A percentile compares a stretch with the other conserved stretches of the same genome.
Conservation (phyloP, 2,113 vertebrate species). For the Gallinago paraguaiae region DNA sequence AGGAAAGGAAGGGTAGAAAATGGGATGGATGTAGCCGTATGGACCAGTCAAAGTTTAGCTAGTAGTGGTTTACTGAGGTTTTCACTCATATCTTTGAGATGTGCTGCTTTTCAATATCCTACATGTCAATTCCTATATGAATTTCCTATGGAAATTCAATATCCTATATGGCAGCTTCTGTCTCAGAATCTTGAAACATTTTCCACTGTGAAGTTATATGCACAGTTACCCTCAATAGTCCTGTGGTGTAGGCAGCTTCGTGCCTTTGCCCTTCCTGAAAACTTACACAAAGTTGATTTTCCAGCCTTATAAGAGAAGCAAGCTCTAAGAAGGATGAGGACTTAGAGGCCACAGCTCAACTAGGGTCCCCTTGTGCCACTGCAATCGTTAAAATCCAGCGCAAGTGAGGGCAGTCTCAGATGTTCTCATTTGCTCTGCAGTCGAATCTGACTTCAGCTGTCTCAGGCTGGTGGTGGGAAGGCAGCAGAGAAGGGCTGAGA, state of each 20-base stretch:
- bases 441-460: not conserved
- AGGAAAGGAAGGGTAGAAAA: not conserved
- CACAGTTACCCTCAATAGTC: not conserved
- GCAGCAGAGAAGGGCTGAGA: not conserved
- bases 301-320: not conserved
- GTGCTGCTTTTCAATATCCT: not conserved
- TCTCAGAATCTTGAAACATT: not conserved
- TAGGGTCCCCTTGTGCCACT: not conserved
- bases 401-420: not conserved
- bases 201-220: not conserved
- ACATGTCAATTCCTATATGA: not conserved
- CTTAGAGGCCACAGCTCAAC: not conserved
- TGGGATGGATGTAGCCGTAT: not conserved
- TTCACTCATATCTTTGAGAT: not conserved
- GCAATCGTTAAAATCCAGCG: not conserved
- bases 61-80: not conserved
- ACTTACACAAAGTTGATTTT: not conserved
- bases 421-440: not conserved
- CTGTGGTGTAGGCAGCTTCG: rapidly evolving
- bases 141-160: not conserved
- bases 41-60: not conserved
- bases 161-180: not conserved
- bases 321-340: not conserved
- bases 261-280: not conserved
- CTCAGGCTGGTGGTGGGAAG: not conserved